Base-by-base conservation (phyloP, 2,888 invertebrate genomes). In the Lasioglossum zephyrum region DNA sequence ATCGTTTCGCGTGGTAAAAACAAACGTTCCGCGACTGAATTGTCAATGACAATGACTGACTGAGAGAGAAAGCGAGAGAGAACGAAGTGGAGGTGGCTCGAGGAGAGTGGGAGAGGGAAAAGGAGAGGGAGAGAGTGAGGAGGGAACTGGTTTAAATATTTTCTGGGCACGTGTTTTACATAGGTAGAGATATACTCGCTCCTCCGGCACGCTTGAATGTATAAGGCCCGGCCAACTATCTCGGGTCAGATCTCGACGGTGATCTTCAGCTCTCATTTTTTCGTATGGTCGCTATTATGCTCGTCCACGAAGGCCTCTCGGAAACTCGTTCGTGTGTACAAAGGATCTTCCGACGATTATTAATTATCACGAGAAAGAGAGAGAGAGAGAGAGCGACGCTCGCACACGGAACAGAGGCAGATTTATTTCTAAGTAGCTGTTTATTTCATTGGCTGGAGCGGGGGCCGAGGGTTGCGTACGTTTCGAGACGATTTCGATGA, bases 161-260 rank as follows among this genome's bases (percentile, higher is more conserved):
- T 92, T 92, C 90, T 89, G 89, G 92, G 92, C 92, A 92, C 93
- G 92, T 93, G 93, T 93, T 93, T 90, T 92, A 93, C 92, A 92
- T 93, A 90, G 91, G 88, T 81, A 92, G 88, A 91, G 89, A 91
- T 89, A 91, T 90, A 90, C 88, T 81, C 88, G 82, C 89, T 91
- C 85, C 87, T 90, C 89, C 84, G 85, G 89, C 92, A 90, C 92
- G 91, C 91, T 91, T 87, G 91, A 93, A 93, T 93, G 91, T 91
- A 92, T 92, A 93, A 93, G 92, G 91, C 89, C 87, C 87, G 87
- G 89, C 83, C 82, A 78, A 85, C 91, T 93, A 93, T 93, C 93
- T 93, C 91, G 91, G 93, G 93, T 93, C 93, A 93, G 87, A 93
- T 93, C 93, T 92, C 92, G 87, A 79, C 90, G 90, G 90, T 93